Conservation (phyloP, 2,797 vertebrate genomes). For the Bucorvus abyssinicus region DNA sequence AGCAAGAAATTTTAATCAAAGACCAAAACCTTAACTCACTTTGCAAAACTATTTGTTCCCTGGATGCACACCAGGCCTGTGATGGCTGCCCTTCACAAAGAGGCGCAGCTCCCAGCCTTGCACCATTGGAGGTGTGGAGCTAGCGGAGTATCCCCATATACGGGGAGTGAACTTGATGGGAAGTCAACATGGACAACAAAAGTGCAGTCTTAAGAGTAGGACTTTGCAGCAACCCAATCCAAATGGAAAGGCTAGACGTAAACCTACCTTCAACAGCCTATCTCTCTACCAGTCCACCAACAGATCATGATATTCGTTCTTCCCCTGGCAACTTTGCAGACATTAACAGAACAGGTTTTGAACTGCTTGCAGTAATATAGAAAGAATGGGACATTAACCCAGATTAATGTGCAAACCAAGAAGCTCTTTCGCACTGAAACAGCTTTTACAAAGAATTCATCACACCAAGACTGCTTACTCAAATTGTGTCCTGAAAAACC, state of each 20-base stretch:
- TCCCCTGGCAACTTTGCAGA: not conserved
- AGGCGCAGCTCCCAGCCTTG: not conserved
- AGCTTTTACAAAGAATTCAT: not conserved
- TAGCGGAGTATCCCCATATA: not conserved
- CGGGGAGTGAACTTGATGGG: not conserved
- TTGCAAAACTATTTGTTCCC: not conserved
- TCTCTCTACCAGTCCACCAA: not conserved
- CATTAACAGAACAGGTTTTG: not conserved
- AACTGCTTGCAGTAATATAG: not conserved
- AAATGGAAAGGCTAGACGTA: not conserved
- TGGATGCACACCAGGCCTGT: not conserved
- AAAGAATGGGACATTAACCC: conserved; percentile 9
- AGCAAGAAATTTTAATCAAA: not conserved
- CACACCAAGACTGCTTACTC: not conserved
- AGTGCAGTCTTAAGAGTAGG: not conserved
- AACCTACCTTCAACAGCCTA: not conserved
- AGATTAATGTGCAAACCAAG: not conserved
- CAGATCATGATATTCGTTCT: not conserved
- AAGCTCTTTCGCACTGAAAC: conserved; percentile 10
- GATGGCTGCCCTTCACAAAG: not conserved
- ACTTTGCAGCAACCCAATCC: not conserved
- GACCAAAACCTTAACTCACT: not conserved
- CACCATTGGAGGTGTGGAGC: not conserved
- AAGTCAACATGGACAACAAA: not conserved
- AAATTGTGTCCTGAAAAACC: not conserved